Conservation (phyloP, 2,797 vertebrate species). For the Chanos chanos region DNA sequence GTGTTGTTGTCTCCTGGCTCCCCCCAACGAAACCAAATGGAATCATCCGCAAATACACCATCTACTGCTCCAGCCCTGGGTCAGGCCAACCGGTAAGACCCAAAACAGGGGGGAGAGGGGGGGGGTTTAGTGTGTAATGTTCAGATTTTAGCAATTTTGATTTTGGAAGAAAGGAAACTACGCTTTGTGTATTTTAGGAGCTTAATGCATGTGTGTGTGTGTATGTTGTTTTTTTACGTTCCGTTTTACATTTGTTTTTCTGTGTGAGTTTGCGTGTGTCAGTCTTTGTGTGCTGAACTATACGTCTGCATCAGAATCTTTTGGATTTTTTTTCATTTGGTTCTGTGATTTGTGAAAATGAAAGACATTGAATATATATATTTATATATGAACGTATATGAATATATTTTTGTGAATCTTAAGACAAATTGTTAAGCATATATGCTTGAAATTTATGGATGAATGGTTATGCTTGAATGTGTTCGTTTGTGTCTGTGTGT, state of each 20-base stretch:
- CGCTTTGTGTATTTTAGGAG: not conserved
- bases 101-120: slow-evolving; percentile 41
- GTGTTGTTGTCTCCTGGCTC: slow-evolving; percentile 96
- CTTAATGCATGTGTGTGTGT: not conserved
- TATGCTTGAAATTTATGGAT: slow-evolving; percentile 18
- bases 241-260: not conserved
- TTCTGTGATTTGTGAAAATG: not conserved
- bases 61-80: slow-evolving; percentile 96
- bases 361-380: not conserved
- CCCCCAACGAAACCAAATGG: slow-evolving; percentile 94
- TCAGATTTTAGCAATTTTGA: not conserved
- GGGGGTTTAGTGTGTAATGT: no score
- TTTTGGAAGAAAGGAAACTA: slow-evolving; percentile 29
- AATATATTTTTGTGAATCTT: not conserved
- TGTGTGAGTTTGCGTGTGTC: not conserved
- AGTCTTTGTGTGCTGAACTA: not conserved
- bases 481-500: slow-evolving; percentile 37
- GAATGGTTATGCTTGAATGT: slow-evolving; percentile 16
- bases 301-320: not conserved
- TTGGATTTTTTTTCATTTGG: not conserved
- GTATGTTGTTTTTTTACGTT: not conserved
- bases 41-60: slow-evolving; percentile 97
- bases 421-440: not conserved
- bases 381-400: not conserved
- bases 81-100: slow-evolving; percentile 90